Base-by-base conservation (phyloP, 2,888 invertebrate species). In the Cataglyphis cursor region DNA sequence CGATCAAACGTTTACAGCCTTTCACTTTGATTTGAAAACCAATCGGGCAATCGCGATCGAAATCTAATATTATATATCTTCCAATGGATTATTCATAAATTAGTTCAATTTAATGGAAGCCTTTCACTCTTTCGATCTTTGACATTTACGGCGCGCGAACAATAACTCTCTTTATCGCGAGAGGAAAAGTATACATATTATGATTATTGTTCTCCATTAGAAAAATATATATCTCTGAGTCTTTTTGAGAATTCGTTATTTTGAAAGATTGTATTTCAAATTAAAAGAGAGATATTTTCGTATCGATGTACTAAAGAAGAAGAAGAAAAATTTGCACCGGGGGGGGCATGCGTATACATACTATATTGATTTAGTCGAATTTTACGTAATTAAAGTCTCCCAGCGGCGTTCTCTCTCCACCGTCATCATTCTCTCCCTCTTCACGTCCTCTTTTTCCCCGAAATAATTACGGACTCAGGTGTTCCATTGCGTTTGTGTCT, bases 391-490 rank as follows among this genome's bases (percentile, higher is more conserved):
- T 87, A 86, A 88, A 87, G 85, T 66, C 80, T 65, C 28, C 41
- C 66, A 48, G 24, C 41, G n/a, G 54, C 44, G 66, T 21, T 41
- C 73, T 28, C 61, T 61, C 62, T 21, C 24, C 31, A 15, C 38
- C 64, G 35, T 31, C 24, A 15, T n/a, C 10, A 10, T 38, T 41
- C 59, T 18, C 65, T 44, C 59, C 9, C 66, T 35, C 35, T 35
- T 35, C 44, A 18, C 38, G 21, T 51, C 59, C 61, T 68, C 57
- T 59, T 41, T 65, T 68, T 3, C 35, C 78, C 70, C 85, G 68
- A 88, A 88, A 90, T 90, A 89, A 90, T 90, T 89, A 87, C 89
- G 82, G 86, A 80, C 90, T 87, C 90, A 85, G 89, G 88, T 90
- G 90, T 90, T 87, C 70, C 81, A 73, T 62, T 73, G 85, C 75